phyloP scores from a whole-genome alignment of 2,113 vertebrate genomes.

The Myiozetetes cayanensis region DNA sequence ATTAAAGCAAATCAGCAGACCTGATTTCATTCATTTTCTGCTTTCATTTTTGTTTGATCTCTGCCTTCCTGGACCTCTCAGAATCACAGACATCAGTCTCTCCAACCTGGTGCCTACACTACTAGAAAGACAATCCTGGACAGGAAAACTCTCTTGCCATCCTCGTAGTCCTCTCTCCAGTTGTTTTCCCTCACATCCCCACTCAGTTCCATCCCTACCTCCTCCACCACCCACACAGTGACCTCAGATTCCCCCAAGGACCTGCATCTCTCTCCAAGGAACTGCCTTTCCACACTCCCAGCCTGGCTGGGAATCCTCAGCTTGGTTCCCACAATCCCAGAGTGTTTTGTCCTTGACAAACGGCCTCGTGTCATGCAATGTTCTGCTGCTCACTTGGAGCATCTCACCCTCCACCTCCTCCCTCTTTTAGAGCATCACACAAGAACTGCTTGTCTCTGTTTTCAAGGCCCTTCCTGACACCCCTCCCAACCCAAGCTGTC shows the following conservation, averaged over 20 bases:
- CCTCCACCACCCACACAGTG: fast-evolving
- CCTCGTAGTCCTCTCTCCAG: neutral
- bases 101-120: neutral
- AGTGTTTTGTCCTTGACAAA: neutral
- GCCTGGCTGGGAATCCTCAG: neutral
- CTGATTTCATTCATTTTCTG: neutral
- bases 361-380: neutral
- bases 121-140: neutral
- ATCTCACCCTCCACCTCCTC: neutral
- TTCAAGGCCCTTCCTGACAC: neutral
- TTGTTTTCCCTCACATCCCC: neutral
- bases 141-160: neutral
- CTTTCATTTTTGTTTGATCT: neutral
- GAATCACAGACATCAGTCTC: neutral
- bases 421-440: neutral
- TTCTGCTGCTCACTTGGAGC: neutral
- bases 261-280: neutral
- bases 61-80: fast-evolving
- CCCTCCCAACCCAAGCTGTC: neutral
- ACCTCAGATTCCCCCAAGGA: neutral
- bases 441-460: neutral
- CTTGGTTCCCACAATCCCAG: neutral
- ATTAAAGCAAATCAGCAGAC: neutral
- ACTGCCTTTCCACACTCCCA: neutral
- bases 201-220: neutral